These are phyloP conservation scores for Phorcus lineatus DNA, from an alignment of 2,888 invertebrate genomes.

Conservation along the genomic window DNA sequence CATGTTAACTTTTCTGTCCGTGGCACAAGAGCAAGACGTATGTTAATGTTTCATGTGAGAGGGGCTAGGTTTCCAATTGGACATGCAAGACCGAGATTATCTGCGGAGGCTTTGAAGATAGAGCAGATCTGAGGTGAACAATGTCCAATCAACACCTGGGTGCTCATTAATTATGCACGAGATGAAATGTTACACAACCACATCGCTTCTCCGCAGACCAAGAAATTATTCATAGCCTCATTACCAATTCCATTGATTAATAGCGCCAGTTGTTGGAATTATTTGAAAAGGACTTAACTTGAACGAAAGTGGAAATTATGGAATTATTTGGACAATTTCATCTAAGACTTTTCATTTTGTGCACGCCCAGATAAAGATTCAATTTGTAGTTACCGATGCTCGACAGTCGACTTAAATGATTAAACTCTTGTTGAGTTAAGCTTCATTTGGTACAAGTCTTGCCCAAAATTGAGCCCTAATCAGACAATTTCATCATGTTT, in stretches of 20 bases:
- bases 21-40: background rate
- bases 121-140: no score
- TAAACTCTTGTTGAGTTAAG: background rate
- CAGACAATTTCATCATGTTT: background rate
- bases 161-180: background rate
- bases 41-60: background rate
- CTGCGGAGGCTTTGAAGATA: background rate
- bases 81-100: background rate
- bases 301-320: background rate
- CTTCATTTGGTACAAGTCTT: background rate
- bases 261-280: background rate
- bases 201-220: background rate
- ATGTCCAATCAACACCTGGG: no score
- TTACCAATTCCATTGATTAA: conserved; percentile 7
- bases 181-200: background rate
- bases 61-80: background rate
- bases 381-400: background rate
- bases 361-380: background rate
- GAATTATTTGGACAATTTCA: conserved; percentile 5
- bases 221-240: background rate
- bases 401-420: background rate
- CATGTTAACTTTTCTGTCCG: background rate
- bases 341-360: background rate
- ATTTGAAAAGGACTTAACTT: conserved; percentile 1
- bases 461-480: background rate